phyloP scores from a whole-genome alignment of 2,113 vertebrate genomes.

The Edolisoma coerulescens region DNA sequence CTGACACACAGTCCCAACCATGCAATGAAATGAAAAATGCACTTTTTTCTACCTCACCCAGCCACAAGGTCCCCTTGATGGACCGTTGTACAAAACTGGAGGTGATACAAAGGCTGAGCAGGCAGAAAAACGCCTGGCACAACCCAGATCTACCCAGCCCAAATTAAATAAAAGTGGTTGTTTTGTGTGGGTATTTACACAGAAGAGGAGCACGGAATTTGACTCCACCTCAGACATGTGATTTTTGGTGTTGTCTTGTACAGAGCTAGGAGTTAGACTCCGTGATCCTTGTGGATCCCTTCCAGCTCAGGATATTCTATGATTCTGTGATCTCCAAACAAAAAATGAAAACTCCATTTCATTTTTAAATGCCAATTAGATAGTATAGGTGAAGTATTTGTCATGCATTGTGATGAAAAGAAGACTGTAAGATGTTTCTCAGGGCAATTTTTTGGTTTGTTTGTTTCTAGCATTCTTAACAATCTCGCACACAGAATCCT shows the following conservation, averaged over 20 bases:
- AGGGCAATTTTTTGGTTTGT: background rate
- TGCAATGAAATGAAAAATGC: background rate
- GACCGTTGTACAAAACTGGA: background rate
- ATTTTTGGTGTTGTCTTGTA: background rate
- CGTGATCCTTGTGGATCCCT: rapidly evolving
- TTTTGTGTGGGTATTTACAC: background rate
- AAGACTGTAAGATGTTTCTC: background rate
- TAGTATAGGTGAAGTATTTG: background rate
- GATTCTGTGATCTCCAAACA: background rate
- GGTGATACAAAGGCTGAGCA: background rate
- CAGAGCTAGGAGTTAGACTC: background rate
- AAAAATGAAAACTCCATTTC: background rate
- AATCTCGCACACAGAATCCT: background rate
- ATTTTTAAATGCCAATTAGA: background rate
- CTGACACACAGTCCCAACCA: background rate
- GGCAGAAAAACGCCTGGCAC: background rate
- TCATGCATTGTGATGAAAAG: background rate
- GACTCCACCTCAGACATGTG: background rate
- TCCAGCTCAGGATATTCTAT: background rate
- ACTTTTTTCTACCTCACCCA: background rate
- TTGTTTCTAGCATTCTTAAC: background rate
- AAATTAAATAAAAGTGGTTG: background rate
- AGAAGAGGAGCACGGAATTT: background rate
- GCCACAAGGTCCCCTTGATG: background rate
- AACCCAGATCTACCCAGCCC: background rate